Evolutionary conservation across 2,113 vertebrate species (phyloP).

Genomic region (Ia io): DNA sequence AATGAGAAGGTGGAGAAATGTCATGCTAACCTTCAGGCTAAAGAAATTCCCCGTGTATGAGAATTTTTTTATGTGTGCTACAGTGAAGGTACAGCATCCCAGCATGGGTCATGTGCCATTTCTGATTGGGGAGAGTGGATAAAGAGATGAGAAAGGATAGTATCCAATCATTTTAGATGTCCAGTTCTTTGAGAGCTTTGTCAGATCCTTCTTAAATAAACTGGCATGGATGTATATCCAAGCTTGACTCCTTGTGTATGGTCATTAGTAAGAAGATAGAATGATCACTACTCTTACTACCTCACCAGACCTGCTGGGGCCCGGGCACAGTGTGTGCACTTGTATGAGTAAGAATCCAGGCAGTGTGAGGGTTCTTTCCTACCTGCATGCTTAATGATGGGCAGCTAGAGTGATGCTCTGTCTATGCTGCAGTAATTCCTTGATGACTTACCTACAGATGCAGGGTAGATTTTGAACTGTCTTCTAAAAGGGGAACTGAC

Average conservation of each 20-base stretch:
- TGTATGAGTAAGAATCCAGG: neutral
- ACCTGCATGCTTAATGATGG: neutral
- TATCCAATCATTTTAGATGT: neutral
- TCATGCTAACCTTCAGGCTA: neutral
- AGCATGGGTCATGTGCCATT: neutral
- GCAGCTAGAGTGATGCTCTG: neutral
- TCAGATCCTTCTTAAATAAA: neutral
- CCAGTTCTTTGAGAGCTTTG: neutral
- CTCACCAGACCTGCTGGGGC: neutral
- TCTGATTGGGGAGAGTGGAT: neutral
- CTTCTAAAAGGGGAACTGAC: neutral
- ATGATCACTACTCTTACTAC: neutral
- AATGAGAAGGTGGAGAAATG: neutral
- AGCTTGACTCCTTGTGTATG: neutral
- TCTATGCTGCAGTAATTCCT: neutral
- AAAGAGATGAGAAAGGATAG: neutral
- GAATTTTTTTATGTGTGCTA: neutral
- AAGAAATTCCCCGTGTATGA: neutral
- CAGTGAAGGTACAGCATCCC: neutral
- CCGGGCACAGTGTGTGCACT: neutral
- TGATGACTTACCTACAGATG: neutral
- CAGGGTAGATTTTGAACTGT: neutral
- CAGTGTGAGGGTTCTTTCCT: neutral
- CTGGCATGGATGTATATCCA: neutral
- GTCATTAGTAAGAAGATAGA: neutral